Percentiles rank a stretch among this genome's conserved stretches.
These are phyloP conservation scores for Tachina fera DNA, from an alignment of 2,888 invertebrate species.

Conservation along the genomic window DNA sequence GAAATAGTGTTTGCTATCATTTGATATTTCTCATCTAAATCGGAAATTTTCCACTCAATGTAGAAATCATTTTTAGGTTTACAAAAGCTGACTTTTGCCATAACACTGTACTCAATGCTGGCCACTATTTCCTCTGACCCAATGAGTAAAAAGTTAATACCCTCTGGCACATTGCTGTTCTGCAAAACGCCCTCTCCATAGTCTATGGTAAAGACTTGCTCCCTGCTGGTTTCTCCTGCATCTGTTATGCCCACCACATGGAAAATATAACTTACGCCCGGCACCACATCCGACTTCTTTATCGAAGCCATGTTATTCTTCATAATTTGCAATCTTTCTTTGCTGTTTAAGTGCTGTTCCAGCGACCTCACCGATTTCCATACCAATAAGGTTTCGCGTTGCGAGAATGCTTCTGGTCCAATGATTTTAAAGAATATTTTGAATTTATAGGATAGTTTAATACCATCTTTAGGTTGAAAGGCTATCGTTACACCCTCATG, in stretches of 20 bases:
- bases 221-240: conserved; percentile 73
- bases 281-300: conserved; percentile 73
- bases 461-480: conserved; percentile 75
- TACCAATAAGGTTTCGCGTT: conserved; percentile 74
- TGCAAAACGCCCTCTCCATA: conserved; percentile 72
- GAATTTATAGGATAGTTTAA: conserved; percentile 75
- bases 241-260: conserved; percentile 75
- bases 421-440: conserved; percentile 74
- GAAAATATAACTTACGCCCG: conserved; percentile 75
- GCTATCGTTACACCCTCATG: conserved; percentile 69
- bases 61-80: conserved; percentile 73
- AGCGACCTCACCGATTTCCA: conserved; percentile 75
- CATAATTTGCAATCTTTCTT: conserved; percentile 73
- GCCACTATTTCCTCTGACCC: conserved; percentile 73
- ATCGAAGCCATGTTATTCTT: conserved; percentile 73
- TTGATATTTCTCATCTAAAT: conserved; percentile 72
- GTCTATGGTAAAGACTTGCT: conserved; percentile 73
- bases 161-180: conserved; percentile 70
- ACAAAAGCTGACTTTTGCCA: conserved; percentile 73
- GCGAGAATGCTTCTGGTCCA: conserved; percentile 68
- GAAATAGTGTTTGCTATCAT: conserved; percentile 71
- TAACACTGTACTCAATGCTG: conserved; percentile 70
- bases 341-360: conserved; percentile 73
- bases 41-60: conserved; percentile 73
- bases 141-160: conserved; percentile 73